Evolutionary conservation across 2,113 vertebrate genomes (phyloP).

Genomic region (Pygoscelis adeliae): DNA sequence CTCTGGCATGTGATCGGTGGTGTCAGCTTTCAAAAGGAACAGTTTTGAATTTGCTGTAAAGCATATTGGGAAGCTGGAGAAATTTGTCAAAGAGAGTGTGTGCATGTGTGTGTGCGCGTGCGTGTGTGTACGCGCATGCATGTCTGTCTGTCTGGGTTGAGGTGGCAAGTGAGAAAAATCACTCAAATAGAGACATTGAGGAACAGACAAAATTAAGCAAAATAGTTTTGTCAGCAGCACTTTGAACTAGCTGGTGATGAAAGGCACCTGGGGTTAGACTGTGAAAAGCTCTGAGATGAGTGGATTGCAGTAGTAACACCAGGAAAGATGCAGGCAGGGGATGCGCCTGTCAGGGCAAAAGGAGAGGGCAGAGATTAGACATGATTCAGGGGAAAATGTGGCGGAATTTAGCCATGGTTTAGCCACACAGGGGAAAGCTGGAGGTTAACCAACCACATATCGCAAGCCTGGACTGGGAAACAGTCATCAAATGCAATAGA

Average conservation of each 20-base stretch:
- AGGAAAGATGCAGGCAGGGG: neutral
- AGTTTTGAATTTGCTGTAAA: neutral
- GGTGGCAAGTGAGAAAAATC: neutral
- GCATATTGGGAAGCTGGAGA: neutral
- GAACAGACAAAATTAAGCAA: neutral
- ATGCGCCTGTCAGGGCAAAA: neutral
- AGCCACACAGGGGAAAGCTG: neutral
- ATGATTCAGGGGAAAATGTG: neutral
- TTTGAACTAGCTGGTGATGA: neutral
- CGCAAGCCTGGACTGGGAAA: fast-evolving
- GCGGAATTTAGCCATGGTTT: neutral
- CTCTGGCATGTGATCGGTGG: fast-evolving
- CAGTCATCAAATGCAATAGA: neutral
- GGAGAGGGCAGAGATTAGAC: neutral
- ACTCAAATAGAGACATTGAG: neutral
- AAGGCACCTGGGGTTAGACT: neutral
- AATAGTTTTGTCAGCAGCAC: neutral
- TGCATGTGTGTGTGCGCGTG: too few species aligned
- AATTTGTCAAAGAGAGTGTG: neutral
- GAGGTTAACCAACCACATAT: neutral
- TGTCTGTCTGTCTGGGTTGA: neutral
- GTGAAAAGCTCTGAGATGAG: neutral
- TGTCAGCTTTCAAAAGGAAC: neutral
- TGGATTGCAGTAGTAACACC: neutral
- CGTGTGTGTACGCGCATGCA: fast-evolving